Percentiles rank a stretch among this genome's conserved stretches.
Conservation (phyloP, 1,140 invertebrate species). For the Sycobia sp. region DNA sequence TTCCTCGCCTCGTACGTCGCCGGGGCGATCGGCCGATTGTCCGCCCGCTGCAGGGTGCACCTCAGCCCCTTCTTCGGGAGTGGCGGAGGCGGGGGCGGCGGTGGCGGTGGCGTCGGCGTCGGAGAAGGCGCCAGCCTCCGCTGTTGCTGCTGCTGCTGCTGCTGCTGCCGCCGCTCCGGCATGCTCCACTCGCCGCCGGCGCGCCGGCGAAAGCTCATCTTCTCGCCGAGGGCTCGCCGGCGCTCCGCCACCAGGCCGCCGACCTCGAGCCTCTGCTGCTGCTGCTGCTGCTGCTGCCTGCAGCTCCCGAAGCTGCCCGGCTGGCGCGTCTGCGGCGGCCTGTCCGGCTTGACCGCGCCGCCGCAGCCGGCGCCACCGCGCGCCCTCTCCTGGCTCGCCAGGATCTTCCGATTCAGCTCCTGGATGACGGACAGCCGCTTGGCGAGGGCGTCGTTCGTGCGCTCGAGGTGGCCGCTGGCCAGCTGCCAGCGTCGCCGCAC, state of each 20-base stretch:
- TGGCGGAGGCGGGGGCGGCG: no score
- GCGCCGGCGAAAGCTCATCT: slow-evolving; percentile 2
- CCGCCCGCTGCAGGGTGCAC: not conserved
- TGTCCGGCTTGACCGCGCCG: not conserved
- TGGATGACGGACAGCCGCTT: slow-evolving; percentile 55
- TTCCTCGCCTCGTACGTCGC: no score
- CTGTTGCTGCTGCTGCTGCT: no score
- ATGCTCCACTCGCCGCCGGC: slow-evolving; percentile 24
- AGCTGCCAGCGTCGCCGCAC: slow-evolving; percentile 44
- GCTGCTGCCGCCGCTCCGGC: not conserved
- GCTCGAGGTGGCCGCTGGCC: slow-evolving; percentile 48
- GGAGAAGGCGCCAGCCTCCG: not conserved
- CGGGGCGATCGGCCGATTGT: not conserved
- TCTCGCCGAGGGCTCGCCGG: not conserved
- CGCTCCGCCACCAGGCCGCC: not conserved
- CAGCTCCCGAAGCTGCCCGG: not conserved
- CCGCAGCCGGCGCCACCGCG: no score
- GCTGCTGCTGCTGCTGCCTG: not conserved
- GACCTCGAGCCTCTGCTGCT: not conserved
- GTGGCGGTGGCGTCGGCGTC: no score
- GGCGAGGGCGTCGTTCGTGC: slow-evolving; percentile 54
- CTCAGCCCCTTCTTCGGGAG: no score
- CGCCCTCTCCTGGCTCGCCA: slow-evolving; percentile 53
- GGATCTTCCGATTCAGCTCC: slow-evolving; percentile 57
- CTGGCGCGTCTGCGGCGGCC: slow-evolving; percentile 29